Percentiles rank a stretch among this genome's conserved stretches.
These are phyloP conservation scores for Eumaeus atala DNA, from an alignment of 1,140 invertebrate genomes.

Conservation along the genomic window DNA sequence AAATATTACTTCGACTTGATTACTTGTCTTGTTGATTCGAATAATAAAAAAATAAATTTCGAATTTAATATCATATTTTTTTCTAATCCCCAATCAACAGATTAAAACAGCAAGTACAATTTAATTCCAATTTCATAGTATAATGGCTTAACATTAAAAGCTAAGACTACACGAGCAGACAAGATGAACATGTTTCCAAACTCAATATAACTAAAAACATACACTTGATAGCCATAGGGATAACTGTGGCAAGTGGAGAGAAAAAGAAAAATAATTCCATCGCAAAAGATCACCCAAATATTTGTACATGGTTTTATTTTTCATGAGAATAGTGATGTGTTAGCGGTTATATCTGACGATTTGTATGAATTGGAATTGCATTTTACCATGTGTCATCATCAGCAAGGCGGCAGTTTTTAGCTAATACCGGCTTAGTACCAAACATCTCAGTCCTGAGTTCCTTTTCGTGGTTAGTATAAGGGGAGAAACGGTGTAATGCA, in stretches of 20 bases:
- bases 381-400: background rate
- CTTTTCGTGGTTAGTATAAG: too few relatives aligned
- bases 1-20: too few relatives aligned
- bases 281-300: conserved; percentile 8
- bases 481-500: too few relatives aligned
- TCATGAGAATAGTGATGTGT: background rate
- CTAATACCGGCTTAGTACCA: too few relatives aligned
- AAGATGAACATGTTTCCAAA: conserved; percentile 9
- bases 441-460: too few relatives aligned
- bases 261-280: conserved; percentile 8
- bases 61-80: too few relatives aligned
- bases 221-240: conserved; percentile 2
- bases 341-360: conserved; percentile 4
- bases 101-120: too few relatives aligned
- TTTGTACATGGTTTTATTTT: conserved; percentile 6
- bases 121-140: too few relatives aligned
- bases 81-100: too few relatives aligned
- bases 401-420: too few relatives aligned
- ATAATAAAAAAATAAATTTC: too few relatives aligned
- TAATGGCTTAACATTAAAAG: background rate
- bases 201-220: conserved; percentile 11
- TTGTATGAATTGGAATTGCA: conserved; percentile 2
- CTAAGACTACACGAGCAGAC: background rate
- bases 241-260: conserved; percentile 3
- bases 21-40: too few relatives aligned